A percentile compares a stretch with the other conserved stretches of the same genome.
These are phyloP conservation scores for Myathropa florea DNA, from an alignment of 2,888 invertebrate species.

Conservation along the genomic window DNA sequence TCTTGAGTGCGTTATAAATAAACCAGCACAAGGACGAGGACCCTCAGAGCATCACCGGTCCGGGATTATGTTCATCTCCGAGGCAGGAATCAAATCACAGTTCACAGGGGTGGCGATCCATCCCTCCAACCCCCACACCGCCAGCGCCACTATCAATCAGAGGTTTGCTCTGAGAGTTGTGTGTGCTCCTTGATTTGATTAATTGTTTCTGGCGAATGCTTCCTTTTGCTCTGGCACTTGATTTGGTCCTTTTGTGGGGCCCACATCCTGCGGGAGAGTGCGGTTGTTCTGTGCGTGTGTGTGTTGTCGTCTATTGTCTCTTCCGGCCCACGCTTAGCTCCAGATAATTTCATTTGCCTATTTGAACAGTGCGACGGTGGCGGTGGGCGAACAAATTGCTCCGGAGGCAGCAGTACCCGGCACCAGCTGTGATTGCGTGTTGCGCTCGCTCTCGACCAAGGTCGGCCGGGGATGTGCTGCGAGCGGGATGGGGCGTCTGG, in stretches of 20 bases:
- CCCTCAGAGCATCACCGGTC: slow-evolving; percentile 17
- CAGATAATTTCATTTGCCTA: slow-evolving; percentile 56
- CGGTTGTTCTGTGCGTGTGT: neutral
- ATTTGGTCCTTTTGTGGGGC: slow-evolving; percentile 2
- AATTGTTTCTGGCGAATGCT: slow-evolving; percentile 42
- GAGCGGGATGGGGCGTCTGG: neutral
- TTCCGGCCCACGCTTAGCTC: slow-evolving; percentile 16
- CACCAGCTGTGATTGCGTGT: slow-evolving; percentile 9
- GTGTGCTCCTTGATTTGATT: slow-evolving; percentile 52
- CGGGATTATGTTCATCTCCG: slow-evolving; percentile 42
- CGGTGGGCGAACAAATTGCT: neutral
- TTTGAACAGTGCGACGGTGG: slow-evolving; percentile 20
- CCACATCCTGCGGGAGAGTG: slow-evolving; percentile 1
- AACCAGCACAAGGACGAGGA: neutral
- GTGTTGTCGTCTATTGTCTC: slow-evolving; percentile 6
- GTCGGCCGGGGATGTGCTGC: neutral
- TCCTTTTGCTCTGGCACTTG: slow-evolving; percentile 16
- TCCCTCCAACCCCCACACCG: neutral
- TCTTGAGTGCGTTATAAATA: slow-evolving; percentile 36
- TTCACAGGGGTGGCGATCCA: neutral
- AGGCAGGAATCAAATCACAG: slow-evolving; percentile 44
- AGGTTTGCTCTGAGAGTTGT: neutral
- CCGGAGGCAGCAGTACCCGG: neutral
- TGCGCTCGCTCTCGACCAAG: neutral
- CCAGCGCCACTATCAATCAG: slow-evolving; percentile 10